These are phyloP conservation scores for Leptopterna dolabrata DNA, from an alignment of 2,888 invertebrate species.

Conservation along the genomic window DNA sequence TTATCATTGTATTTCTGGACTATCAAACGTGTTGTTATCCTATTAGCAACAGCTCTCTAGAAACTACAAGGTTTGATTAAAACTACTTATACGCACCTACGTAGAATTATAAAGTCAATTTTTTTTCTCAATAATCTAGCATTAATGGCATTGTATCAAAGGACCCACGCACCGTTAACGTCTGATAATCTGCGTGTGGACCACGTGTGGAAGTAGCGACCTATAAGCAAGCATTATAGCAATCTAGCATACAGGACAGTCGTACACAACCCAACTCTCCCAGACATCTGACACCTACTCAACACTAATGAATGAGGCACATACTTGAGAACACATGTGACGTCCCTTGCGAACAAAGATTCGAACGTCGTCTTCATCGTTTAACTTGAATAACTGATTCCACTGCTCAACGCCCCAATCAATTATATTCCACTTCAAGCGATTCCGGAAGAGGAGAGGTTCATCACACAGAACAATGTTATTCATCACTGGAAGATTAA, in stretches of 20 bases:
- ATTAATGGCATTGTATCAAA: too few relatives aligned
- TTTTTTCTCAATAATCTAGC: too few relatives aligned
- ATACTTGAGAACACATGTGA: constrained; percentile 62
- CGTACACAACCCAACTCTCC: too few relatives aligned
- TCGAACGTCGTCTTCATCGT: constrained; percentile 69
- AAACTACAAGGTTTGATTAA: too few relatives aligned
- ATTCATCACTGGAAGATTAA: background rate
- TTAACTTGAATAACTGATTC: constrained; percentile 69
- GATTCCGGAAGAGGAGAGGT: constrained; percentile 71
- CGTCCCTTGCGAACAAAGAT: constrained; percentile 47
- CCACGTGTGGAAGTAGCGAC: too few relatives aligned
- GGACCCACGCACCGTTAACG: too few relatives aligned
- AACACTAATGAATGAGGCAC: constrained; percentile 69
- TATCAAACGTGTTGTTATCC: too few relatives aligned
- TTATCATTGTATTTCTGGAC: too few relatives aligned
- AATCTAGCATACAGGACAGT: background rate
- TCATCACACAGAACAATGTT: constrained; percentile 61
- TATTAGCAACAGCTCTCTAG: too few relatives aligned
- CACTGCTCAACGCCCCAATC: constrained; percentile 75
- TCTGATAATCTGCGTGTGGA: too few relatives aligned
- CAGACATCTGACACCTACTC: background rate
- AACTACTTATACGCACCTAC: too few relatives aligned
- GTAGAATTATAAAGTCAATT: too few relatives aligned
- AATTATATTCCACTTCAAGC: constrained; percentile 72
- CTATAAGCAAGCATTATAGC: background rate